Evolutionary conservation across 2,113 vertebrate species (phyloP).

Genomic region (Syngnathoides biaculeatus): DNA sequence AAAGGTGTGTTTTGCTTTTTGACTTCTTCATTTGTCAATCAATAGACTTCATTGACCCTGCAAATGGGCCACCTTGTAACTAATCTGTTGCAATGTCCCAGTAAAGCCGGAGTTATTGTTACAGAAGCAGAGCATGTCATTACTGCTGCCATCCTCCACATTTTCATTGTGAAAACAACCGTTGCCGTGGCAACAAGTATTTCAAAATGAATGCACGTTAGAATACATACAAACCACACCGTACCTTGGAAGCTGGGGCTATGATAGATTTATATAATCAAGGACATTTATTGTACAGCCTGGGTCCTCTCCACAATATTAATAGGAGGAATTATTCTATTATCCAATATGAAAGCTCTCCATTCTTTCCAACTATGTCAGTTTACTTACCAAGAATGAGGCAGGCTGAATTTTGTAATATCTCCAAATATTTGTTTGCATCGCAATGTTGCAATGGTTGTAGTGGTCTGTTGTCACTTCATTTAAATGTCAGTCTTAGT

Average conservation of each 20-base stretch:
- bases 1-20: conserved; percentile 35
- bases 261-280: conserved; percentile 64
- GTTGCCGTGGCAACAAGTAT: conserved; percentile 76
- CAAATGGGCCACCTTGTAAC: conserved; percentile 36
- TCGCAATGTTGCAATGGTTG: neutral
- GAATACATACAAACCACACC: conserved; percentile 60
- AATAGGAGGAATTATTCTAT: conserved; percentile 16
- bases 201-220: conserved; percentile 69
- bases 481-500: neutral
- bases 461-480: neutral
- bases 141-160: conserved; percentile 69
- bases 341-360: neutral
- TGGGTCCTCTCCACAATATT: conserved; percentile 47
- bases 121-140: conserved; percentile 61
- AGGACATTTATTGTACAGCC: conserved; percentile 65
- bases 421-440: conserved; percentile 4
- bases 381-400: neutral
- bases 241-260: conserved; percentile 50
- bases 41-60: conserved; percentile 24
- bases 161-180: conserved; percentile 71
- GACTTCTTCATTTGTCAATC: conserved; percentile 2
- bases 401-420: neutral
- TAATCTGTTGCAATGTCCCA: conserved; percentile 46
- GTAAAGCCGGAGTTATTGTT: conserved; percentile 57
- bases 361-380: too few relatives aligned